Conservation (phyloP, 2,113 vertebrate genomes). For the Megaleporinus macrocephalus region DNA sequence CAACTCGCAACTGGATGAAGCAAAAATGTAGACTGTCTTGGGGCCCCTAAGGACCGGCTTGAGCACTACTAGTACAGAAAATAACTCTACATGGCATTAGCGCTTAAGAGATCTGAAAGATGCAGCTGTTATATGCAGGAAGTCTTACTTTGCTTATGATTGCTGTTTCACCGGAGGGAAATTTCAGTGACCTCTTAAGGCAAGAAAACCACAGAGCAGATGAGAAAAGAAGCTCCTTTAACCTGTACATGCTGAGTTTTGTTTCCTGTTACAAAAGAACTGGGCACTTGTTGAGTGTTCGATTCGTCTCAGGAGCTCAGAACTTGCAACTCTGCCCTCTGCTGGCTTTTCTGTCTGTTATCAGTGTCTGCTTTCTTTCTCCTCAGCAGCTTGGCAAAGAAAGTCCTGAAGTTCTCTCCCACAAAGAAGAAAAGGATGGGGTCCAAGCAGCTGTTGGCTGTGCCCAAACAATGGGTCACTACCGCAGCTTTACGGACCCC, state of each 20-base stretch:
- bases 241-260: neutral
- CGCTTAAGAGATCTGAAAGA: neutral
- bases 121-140: conserved; percentile 17
- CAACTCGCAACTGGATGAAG: too few species aligned
- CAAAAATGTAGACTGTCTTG: too few species aligned
- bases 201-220: neutral
- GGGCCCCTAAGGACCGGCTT: too few species aligned
- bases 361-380: neutral
- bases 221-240: neutral
- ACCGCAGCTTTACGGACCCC: conserved; percentile 66
- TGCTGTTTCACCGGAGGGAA: neutral
- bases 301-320: neutral
- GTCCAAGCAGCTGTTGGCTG: conserved; percentile 77
- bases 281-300: neutral
- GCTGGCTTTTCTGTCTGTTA: neutral
- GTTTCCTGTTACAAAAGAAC: neutral
- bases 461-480: conserved; percentile 70
- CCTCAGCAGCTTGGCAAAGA: conserved; percentile 4
- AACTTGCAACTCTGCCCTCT: conserved; percentile 28
- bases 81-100: neutral
- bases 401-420: conserved; percentile 76
- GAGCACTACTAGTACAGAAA: neutral
- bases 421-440: conserved; percentile 83
- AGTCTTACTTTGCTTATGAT: conserved; percentile 3
- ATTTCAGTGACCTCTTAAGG: neutral